These are phyloP conservation scores for Acridotheres tristis DNA, from an alignment of 2,797 vertebrate genomes.

Conservation along the genomic window DNA sequence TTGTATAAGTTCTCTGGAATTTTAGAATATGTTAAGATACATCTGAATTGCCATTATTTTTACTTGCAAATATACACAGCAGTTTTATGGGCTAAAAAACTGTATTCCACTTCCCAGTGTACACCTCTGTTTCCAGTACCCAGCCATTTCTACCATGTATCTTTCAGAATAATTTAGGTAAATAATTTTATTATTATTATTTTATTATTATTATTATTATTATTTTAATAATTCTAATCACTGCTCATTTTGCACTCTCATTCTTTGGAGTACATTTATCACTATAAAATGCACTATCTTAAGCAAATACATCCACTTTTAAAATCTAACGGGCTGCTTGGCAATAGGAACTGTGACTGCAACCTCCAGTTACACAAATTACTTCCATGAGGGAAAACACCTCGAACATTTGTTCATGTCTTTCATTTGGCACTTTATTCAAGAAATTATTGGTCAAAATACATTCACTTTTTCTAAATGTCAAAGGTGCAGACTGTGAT, in stretches of 20 bases:
- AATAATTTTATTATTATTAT: background rate
- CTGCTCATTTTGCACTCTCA: background rate
- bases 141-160: background rate
- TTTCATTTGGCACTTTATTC: background rate
- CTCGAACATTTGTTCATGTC: background rate
- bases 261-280: background rate
- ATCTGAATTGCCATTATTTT: background rate
- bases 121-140: background rate
- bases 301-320: background rate
- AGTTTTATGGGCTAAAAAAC: background rate
- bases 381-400: background rate
- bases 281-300: background rate
- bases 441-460: background rate
- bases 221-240: background rate
- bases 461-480: background rate
- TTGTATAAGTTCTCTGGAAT: constrained; percentile 7
- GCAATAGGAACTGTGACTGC: background rate
- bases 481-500: background rate
- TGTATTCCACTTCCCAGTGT: background rate
- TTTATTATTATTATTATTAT: background rate
- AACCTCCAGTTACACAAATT: background rate
- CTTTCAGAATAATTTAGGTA: background rate
- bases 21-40: background rate
- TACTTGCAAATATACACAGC: background rate
- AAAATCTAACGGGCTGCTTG: background rate